These are phyloP conservation scores for Sarcophilus harrisii DNA, from an alignment of 2,797 vertebrate species.

Conservation along the genomic window DNA sequence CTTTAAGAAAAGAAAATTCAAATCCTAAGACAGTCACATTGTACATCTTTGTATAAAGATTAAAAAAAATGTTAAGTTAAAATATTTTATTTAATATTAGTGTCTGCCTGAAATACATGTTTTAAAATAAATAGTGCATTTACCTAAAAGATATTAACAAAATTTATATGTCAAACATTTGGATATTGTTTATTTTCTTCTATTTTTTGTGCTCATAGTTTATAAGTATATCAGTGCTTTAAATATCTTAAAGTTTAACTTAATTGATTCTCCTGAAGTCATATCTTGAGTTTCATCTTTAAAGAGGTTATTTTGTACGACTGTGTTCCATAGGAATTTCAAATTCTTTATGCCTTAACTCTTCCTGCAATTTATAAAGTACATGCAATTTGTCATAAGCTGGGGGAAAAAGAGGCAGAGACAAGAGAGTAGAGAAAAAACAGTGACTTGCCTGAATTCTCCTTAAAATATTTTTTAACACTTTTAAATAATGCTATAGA, in stretches of 20 bases:
- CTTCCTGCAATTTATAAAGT: neutral
- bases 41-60: neutral
- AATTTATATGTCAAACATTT: neutral
- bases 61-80: neutral
- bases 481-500: too few relatives aligned
- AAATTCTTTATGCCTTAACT: neutral
- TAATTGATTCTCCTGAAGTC: neutral
- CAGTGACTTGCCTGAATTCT: too few relatives aligned
- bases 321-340: neutral
- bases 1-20: neutral
- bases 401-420: too few relatives aligned
- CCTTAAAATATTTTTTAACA: too few relatives aligned
- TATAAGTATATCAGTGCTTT: neutral
- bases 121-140: neutral
- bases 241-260: neutral
- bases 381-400: neutral
- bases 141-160: neutral
- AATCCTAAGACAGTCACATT: accelerated
- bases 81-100: neutral
- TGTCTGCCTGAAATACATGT: neutral
- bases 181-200: neutral
- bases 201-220: neutral
- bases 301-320: neutral
- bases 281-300: neutral
- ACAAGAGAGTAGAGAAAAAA: too few relatives aligned